Evolutionary conservation across 2,797 vertebrate genomes (phyloP), one percentile per base, ranked within the genome.

Genomic region (Oophaga sylvatica): DNA sequence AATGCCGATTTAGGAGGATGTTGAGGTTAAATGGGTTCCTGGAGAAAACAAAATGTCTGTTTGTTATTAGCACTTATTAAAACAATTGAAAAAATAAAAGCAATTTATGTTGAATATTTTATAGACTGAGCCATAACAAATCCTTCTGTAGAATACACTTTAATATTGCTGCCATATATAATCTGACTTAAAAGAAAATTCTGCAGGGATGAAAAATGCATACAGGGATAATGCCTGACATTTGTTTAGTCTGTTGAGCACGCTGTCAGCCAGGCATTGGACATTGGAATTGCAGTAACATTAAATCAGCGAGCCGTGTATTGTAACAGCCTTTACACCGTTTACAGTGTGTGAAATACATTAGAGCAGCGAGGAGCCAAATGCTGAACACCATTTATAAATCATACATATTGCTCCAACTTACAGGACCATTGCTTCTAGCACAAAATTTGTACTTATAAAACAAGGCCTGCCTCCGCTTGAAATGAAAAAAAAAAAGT

Each of bases 391-490:
- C 84, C 41, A 80, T 63, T 22, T 19, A 80, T 86, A 86, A 80
- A 86, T 80, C 84, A 80, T 67, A 85, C 45, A 67, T 63, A 85
- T 56, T 79, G 62, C 75, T 68, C 19, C 48, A 60, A 85, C 35
- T 63, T 78, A 78, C 67, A 48, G 60, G 20, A n/a, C 16, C 8
- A 63, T 62, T 68, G 48, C 9, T 20, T 29, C 65, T 65, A 31
- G n/a, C 5, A 82, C 11, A 70, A 12, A 48, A 65, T 45, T 45
- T 10, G 22, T 67, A 13, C 90, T 90, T 93, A 91, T 90, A 45
- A 48, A 70, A 70, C 35, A 45, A 48, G 2, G 71, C 31, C 17
- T 73, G 41, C 1, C 16, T 45, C 70, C 17, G 70, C 70, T 31
- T 41, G 70, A 73, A 73, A 73, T 73, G 70, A 73, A 20, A 8